Percentiles rank a stretch among this genome's conserved stretches.
Evolutionary conservation across 2,113 vertebrate genomes (phyloP).

Genomic region (Turdus rufiventris): DNA sequence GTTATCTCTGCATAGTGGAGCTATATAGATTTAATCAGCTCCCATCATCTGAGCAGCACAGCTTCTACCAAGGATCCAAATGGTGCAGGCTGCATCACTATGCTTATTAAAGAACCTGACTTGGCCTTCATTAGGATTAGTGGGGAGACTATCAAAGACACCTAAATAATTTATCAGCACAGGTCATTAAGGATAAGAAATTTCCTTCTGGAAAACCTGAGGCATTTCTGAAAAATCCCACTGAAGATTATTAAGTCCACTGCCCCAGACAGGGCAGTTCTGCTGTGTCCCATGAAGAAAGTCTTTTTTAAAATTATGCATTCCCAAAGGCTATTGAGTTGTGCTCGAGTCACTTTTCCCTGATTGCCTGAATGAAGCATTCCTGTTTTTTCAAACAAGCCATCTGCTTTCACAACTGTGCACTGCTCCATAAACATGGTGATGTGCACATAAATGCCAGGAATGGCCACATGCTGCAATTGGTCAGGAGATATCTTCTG

Average conservation of each 20-base stretch:
- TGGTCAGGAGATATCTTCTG: neutral
- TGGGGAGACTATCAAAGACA: neutral
- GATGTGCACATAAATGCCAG: neutral
- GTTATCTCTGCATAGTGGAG: neutral
- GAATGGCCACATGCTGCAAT: neutral
- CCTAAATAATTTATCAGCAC: constrained; percentile 14
- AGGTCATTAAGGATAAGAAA: neutral
- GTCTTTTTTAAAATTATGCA: neutral
- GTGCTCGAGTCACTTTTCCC: neutral
- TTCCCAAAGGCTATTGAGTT: neutral
- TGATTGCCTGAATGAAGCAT: neutral
- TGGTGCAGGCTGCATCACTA: neutral
- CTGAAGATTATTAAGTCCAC: neutral
- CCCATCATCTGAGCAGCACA: neutral
- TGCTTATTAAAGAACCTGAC: neutral
- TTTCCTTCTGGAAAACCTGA: neutral
- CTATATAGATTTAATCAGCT: neutral
- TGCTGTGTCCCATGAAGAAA: neutral
- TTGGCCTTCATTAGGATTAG: neutral
- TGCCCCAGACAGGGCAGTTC: neutral
- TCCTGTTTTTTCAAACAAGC: neutral
- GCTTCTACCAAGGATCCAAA: neutral
- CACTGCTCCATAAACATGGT: neutral
- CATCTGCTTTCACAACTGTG: neutral
- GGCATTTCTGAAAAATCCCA: neutral